phyloP scores from a whole-genome alignment of 2,797 vertebrate species.

The Megalops cyprinoides region DNA sequence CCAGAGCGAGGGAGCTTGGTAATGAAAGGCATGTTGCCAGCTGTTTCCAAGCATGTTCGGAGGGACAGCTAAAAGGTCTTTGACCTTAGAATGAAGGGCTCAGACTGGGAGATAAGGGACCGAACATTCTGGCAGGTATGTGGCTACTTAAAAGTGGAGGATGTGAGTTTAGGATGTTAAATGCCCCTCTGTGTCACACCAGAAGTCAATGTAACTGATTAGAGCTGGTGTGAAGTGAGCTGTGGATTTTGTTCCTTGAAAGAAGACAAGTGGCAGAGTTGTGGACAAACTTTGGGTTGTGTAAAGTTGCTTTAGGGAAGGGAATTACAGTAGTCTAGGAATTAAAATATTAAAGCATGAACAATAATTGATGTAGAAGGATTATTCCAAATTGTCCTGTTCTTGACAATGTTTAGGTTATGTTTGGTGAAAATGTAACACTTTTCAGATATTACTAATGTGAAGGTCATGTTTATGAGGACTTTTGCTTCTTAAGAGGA shows the following conservation, averaged over 20 bases:
- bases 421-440: not conserved
- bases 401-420: too few species aligned
- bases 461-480: not conserved
- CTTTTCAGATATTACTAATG: not conserved
- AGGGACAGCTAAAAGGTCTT: not conserved
- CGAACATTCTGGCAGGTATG: not conserved
- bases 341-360: not conserved
- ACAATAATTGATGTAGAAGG: too few species aligned
- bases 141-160: not conserved
- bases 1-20: not conserved
- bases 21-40: not conserved
- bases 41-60: not conserved
- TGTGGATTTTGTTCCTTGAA: too few species aligned
- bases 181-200: not conserved
- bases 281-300: too few species aligned
- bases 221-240: too few species aligned
- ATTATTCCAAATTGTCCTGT: too few species aligned
- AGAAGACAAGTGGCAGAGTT: too few species aligned
- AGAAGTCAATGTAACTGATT: not conserved
- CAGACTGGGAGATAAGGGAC: not conserved
- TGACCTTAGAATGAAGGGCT: not conserved
- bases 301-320: too few species aligned
- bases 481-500: too few species aligned
- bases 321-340: too few species aligned
- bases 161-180: not conserved